Evolutionary conservation across 2,888 invertebrate species (phyloP).

Genomic region (Acanthosepion pharaonis): DNA sequence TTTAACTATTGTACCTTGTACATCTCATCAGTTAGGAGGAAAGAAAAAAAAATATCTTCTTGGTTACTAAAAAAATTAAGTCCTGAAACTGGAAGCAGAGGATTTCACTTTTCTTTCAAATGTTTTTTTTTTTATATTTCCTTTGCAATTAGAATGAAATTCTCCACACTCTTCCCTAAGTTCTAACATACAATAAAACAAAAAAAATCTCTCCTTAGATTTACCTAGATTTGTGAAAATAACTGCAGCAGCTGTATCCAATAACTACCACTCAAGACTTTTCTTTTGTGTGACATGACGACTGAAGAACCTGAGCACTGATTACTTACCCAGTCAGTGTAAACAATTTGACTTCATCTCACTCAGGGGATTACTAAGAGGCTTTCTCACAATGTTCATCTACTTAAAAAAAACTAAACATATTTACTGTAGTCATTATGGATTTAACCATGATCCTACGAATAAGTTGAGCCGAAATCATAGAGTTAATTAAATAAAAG

Average conservation of each 20-base stretch:
- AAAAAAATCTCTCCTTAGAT: background rate
- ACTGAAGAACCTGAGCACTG: background rate
- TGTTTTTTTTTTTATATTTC: background rate
- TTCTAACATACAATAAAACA: background rate
- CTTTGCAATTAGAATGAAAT: background rate
- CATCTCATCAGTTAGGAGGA: too few species aligned
- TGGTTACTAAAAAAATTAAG: background rate
- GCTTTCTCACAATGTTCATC: background rate
- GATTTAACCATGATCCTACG: background rate
- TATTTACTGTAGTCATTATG: slow-evolving; percentile 4
- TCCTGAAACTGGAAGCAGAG: background rate
- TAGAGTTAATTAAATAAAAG: background rate
- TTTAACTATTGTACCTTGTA: too few species aligned
- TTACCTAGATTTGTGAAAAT: background rate
- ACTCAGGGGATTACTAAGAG: background rate
- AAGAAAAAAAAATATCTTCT: too few species aligned
- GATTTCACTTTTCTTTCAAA: background rate
- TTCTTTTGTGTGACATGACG: background rate
- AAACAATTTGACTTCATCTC: background rate
- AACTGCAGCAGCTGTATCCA: background rate
- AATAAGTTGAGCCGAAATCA: background rate
- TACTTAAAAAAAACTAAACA: background rate
- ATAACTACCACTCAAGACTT: background rate
- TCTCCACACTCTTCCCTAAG: background rate
- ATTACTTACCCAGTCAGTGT: slow-evolving; percentile 13